Percentiles rank a stretch among this genome's conserved stretches.
phyloP scores from a whole-genome alignment of 2,113 vertebrate genomes.

The Neolamprologus ventralis region DNA sequence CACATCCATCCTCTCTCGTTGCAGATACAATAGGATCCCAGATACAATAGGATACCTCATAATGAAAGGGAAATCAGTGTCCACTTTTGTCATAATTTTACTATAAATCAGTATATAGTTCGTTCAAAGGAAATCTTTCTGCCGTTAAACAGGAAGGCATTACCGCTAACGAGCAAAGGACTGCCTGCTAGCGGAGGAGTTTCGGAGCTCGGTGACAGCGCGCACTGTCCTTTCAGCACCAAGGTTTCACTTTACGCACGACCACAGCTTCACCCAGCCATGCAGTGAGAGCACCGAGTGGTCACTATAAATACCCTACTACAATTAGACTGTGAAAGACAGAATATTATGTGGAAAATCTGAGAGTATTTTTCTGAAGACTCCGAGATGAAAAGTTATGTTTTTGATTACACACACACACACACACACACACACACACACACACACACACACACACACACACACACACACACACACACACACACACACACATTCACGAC shows the following conservation, averaged over 20 bases:
- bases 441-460: neutral
- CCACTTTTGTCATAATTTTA: neutral
- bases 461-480: no score
- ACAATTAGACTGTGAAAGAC: neutral
- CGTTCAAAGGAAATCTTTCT: neutral
- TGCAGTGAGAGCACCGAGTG: neutral
- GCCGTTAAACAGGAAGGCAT: neutral
- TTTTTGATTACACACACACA: neutral
- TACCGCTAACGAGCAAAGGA: neutral
- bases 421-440: neutral
- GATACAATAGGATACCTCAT: neutral
- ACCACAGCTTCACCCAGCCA: neutral
- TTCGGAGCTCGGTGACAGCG: neutral
- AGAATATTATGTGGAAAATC: neutral
- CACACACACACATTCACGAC: neutral
- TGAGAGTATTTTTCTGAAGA: neutral
- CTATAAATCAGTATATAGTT: neutral
- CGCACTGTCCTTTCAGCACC: conserved; percentile 66
- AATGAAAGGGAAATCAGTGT: neutral
- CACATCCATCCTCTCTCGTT: neutral
- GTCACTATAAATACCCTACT: neutral
- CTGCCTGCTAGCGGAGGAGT: neutral
- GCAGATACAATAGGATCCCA: neutral
- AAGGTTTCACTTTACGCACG: neutral
- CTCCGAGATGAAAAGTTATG: neutral